A percentile compares a stretch with the other conserved stretches of the same genome.
These are phyloP conservation scores for Cydia amplana DNA, from an alignment of 1,140 invertebrate species.

Conservation along the genomic window DNA sequence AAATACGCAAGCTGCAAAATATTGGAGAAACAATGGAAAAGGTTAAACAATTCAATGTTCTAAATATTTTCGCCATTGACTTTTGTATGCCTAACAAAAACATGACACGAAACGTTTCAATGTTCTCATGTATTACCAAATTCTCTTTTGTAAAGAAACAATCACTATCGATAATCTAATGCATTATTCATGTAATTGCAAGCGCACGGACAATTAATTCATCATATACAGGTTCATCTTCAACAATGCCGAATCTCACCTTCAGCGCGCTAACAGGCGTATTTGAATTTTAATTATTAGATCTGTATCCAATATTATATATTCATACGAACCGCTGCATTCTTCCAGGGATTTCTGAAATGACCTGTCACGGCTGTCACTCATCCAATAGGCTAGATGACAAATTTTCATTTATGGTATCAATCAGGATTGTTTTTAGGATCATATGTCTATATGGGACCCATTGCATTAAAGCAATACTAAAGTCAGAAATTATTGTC, in stretches of 20 bases:
- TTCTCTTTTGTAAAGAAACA: not conserved
- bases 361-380: too few species aligned
- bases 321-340: too few species aligned
- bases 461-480: too few species aligned
- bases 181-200: constrained; percentile 4
- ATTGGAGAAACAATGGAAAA: constrained; percentile 1
- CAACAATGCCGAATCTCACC: constrained; percentile 1
- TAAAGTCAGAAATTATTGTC: too few species aligned
- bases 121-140: not conserved
- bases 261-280: not conserved
- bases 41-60: not conserved
- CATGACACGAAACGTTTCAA: constrained; percentile 4
- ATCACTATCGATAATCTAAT: constrained; percentile 8
- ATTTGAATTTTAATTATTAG: too few species aligned
- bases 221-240: not conserved
- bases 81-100: constrained; percentile 15
- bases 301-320: too few species aligned
- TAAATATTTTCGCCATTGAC: not conserved
- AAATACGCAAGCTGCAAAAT: not conserved
- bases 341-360: too few species aligned
- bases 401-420: too few species aligned
- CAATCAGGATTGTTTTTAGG: too few species aligned
- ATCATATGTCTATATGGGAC: too few species aligned
- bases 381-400: too few species aligned
- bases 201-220: not conserved